Evolutionary conservation across 2,888 invertebrate species (phyloP), one percentile per base, ranked within the genome.

Genomic region (Acrobeloides nanus): DNA sequence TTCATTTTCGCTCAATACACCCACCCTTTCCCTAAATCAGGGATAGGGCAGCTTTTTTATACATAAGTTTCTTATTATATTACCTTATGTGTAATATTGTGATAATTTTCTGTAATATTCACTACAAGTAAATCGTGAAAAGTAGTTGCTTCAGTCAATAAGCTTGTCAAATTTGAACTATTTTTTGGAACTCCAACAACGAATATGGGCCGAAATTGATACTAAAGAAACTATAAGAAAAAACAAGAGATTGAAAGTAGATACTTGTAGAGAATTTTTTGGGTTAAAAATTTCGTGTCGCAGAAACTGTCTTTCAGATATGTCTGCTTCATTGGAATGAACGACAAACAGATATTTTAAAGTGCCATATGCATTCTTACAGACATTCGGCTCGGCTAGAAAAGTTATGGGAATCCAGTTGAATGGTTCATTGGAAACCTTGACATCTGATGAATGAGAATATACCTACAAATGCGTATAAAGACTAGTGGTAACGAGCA

Each of bases 41-140:
- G n/a, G n/a, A n/a, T n/a, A n/a, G n/a, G n/a, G n/a, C n/a, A 4
- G 24, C 4, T 40, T 43, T 43, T 6, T n/a, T 1, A 6, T 8
- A 18, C 12, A 12, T n/a, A 12, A 24, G 21, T 29, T 21, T 17
- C 10, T 29, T 15, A 21, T 23, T 8, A 12, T 25, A 10, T 10
- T 15, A 54, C 57, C 39, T 61, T 62, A 21, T 61, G 55, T 24
- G 56, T 53, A 3, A 62, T 58, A 35, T 52, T 58, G 24, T 62
- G 59, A 45, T 62, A 62, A 20, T 46, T 25, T 20, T 62, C 62
- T 10, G 20, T 42, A 3, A 52, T 32, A 2, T 34, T 35, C 8
- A 55, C 34, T 5, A 55, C 27, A 7, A 51, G 20, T 10, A 55
- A 10, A 15, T 55, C 51, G 24, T 49, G 21, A 32, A 25, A 33